A percentile compares a stretch with the other conserved stretches of the same genome.
phyloP scores from a whole-genome alignment of 2,113 vertebrate genomes.

The Leucoraja erinaceus region DNA sequence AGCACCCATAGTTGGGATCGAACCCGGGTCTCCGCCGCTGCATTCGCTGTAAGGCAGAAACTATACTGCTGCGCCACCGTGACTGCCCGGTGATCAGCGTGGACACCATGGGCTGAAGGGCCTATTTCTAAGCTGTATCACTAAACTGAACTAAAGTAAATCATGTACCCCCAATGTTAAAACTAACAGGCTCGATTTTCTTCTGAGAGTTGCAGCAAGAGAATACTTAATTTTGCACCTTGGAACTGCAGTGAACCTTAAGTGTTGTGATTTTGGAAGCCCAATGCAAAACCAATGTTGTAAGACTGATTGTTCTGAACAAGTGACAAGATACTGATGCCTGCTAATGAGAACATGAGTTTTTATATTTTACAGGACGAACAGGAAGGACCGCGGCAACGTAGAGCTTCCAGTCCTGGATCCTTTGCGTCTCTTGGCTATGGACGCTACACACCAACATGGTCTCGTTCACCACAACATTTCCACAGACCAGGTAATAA shows the following conservation, averaged over 20 bases:
- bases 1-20: no score
- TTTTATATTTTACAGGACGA: conserved; percentile 65
- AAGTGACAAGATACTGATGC: background rate
- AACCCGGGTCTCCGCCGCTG: no score
- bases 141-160: conserved; percentile 15
- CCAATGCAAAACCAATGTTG: background rate
- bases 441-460: conserved; percentile 79
- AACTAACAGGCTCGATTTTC: conserved; percentile 13
- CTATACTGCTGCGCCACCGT: no score
- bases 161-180: conserved; percentile 40
- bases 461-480: conserved; percentile 81
- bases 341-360: background rate
- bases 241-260: background rate
- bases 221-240: background rate
- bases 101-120: no score
- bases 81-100: no score
- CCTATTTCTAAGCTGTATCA: no score
- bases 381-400: conserved; percentile 77
- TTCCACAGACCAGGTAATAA: conserved; percentile 88
- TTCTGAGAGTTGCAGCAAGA: background rate
- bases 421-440: conserved; percentile 86
- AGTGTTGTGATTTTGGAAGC: conserved; percentile 31
- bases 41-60: no score
- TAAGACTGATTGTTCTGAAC: background rate
- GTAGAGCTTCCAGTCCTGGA: conserved; percentile 89